Evolutionary conservation across 2,797 vertebrate species (phyloP).

Genomic region (Chelon labrosus): DNA sequence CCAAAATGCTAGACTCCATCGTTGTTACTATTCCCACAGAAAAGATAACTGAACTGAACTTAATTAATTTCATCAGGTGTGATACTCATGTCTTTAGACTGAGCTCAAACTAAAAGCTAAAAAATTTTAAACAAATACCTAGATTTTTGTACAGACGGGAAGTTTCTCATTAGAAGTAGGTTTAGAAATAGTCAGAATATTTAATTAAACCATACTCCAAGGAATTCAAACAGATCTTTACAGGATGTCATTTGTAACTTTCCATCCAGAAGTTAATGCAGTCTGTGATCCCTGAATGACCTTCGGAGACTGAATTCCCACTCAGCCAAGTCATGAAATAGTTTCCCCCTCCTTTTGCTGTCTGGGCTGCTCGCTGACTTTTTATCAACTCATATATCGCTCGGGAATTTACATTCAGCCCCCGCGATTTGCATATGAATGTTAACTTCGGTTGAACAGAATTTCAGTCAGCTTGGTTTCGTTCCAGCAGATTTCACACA

Average conservation of each 20-base stretch:
- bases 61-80: neutral
- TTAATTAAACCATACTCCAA: slow-evolving; percentile 15
- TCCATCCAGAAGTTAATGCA: slow-evolving; percentile 44
- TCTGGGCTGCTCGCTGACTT: slow-evolving; percentile 52
- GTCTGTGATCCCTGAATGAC: slow-evolving; percentile 56
- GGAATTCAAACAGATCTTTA: slow-evolving; percentile 26
- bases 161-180: slow-evolving; percentile 7
- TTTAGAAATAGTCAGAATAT: slow-evolving; percentile 12
- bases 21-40: neutral
- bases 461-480: slow-evolving; percentile 32
- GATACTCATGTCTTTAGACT: neutral
- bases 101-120: neutral
- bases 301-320: slow-evolving; percentile 52
- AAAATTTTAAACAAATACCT: neutral
- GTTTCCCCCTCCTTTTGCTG: slow-evolving; percentile 42
- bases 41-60: neutral
- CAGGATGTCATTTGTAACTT: slow-evolving; percentile 36
- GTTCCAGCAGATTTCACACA: slow-evolving; percentile 52
- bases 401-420: slow-evolving; percentile 59
- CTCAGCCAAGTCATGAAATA: slow-evolving; percentile 61
- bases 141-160: slow-evolving; percentile 1
- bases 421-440: slow-evolving; percentile 60
- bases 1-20: neutral
- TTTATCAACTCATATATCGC: slow-evolving; percentile 68
- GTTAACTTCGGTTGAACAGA: slow-evolving; percentile 47